Percentiles rank a stretch among this genome's conserved stretches.
phyloP scores from a whole-genome alignment of 2,888 invertebrate genomes.

The Drosophila cracens region DNA sequence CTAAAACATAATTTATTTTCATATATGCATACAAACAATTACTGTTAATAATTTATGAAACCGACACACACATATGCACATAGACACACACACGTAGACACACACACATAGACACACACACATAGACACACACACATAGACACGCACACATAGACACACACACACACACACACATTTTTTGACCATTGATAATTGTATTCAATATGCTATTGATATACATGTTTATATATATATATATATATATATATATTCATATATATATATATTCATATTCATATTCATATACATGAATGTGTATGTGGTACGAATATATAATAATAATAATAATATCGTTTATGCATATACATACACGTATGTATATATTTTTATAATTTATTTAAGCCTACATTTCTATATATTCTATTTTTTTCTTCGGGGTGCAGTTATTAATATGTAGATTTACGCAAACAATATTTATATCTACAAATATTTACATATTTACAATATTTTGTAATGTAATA shows the following conservation, averaged over 20 bases:
- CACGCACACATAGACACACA: slow-evolving; percentile 37
- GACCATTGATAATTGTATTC: slow-evolving; percentile 73
- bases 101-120: slow-evolving; percentile 27
- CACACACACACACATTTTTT: slow-evolving; percentile 45
- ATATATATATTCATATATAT: slow-evolving; percentile 5
- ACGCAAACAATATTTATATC: slow-evolving; percentile 1
- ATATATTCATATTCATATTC: slow-evolving; percentile 14
- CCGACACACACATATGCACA: slow-evolving; percentile 26
- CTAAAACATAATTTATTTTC: slow-evolving; percentile 72
- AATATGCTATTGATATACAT: slow-evolving; percentile 22
- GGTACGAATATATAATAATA: background rate
- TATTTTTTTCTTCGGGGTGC: slow-evolving; percentile 66
- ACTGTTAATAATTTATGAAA: slow-evolving; percentile 76
- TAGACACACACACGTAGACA: slow-evolving; percentile 13
- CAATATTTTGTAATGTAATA: slow-evolving; percentile 20
- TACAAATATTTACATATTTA: slow-evolving; percentile 20
- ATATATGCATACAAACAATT: slow-evolving; percentile 56
- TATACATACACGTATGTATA: slow-evolving; percentile 33
- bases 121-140: slow-evolving; percentile 17
- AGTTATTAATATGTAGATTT: slow-evolving; percentile 57
- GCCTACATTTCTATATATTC: slow-evolving; percentile 9
- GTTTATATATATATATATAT: slow-evolving; percentile 12
- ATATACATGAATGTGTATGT: slow-evolving; percentile 10
- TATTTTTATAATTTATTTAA: slow-evolving; percentile 57
- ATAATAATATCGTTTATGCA: slow-evolving; percentile 14